Evolutionary conservation across 2,797 vertebrate genomes (phyloP), one percentile per base, ranked within the genome.

Genomic region (Falco cherrug): DNA sequence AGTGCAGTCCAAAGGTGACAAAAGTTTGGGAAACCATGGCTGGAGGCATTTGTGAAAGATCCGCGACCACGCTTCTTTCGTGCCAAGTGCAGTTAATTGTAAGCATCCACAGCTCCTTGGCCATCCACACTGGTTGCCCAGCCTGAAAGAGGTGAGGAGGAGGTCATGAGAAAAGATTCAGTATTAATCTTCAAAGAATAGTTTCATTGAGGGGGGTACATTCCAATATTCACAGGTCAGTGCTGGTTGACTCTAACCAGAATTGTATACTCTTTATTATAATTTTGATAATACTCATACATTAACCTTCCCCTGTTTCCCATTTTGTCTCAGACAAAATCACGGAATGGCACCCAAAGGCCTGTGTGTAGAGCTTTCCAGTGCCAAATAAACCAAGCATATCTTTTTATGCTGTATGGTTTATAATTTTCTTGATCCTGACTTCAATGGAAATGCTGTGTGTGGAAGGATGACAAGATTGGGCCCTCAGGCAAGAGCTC

Each of bases 351-450:
- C 65, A 97, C 84, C 90, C 89, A 95, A 89, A 95, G 93, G 89
- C 73, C 84, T 87, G 81, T 51, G 43, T 9, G 28, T 24, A 60
- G 54, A 88, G 67, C 15, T 95, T 94, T 86, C 87, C 82, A 94
- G 76, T 95, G 96, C 96, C 89, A 96, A 91, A 81, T 87, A 95
- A 97, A 96, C 88, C 71, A 84, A 95, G 79, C 76, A 63, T 91
- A 90, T 97, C 95, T 97, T 94, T 97, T 95, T 89, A 93, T 84
- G 94, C 91, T 95, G 50, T 93, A 74, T 84, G 90, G 92, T 96
- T 96, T 95, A 73, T 90, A 97, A 96, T 96, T 97, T 97, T 96
- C 96, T 97, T 97, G 97, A 96, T 97, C 97, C 91, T 74, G 93
- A 97, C 96, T 97, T 97, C 97, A 97, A 89, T 97, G 90, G 86